Percentiles rank a stretch among this genome's conserved stretches.
These are phyloP conservation scores for Hymenopus coronatus DNA, from an alignment of 2,888 invertebrate genomes.

Conservation along the genomic window DNA sequence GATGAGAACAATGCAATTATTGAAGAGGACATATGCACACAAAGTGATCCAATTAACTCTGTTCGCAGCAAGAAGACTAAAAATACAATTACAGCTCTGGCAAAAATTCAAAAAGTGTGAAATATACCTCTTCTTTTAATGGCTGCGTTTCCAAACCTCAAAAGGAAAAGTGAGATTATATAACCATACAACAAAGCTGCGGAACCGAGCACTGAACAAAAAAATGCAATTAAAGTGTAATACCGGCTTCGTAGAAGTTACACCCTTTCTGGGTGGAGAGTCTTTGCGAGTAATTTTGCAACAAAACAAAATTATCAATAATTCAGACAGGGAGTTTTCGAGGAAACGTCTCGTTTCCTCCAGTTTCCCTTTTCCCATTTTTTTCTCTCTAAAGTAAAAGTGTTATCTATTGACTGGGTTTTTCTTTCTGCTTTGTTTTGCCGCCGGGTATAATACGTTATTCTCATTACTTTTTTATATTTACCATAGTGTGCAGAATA, in stretches of 20 bases:
- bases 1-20: neutral
- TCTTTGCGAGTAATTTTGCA: neutral
- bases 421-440: neutral
- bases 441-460: too few species aligned
- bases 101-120: neutral
- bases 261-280: neutral
- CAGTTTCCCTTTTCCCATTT: neutral
- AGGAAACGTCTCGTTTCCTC: neutral
- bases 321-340: neutral
- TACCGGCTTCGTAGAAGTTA: neutral
- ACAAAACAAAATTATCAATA: neutral
- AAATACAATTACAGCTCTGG: neutral
- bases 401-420: neutral
- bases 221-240: neutral
- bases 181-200: neutral
- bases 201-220: neutral
- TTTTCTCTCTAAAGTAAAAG: neutral
- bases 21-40: neutral
- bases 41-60: neutral
- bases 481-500: too few species aligned
- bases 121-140: neutral
- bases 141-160: neutral
- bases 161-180: neutral
- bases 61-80: neutral
- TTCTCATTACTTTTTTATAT: too few species aligned